Percentiles rank a stretch among this genome's conserved stretches.
These are phyloP conservation scores for Hyposoter didymator DNA, from an alignment of 2,888 invertebrate genomes.

Conservation along the genomic window DNA sequence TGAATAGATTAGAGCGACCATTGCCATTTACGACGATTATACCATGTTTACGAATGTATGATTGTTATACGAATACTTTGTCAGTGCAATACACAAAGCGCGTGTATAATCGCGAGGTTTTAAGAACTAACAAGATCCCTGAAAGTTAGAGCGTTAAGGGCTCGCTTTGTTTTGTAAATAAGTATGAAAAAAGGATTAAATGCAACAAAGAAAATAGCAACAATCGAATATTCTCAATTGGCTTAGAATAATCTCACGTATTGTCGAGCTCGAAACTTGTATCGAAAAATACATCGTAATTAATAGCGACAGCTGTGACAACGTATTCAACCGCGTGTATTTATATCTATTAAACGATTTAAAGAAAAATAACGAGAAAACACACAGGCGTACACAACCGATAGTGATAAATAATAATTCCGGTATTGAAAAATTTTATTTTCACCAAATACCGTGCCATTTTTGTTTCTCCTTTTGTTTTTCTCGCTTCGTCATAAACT, in stretches of 20 bases:
- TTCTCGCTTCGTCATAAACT: background rate
- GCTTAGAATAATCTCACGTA: slow-evolving; percentile 60
- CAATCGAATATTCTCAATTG: slow-evolving; percentile 56
- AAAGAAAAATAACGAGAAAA: slow-evolving; percentile 7
- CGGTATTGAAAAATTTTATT: slow-evolving; percentile 55
- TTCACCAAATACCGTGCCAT: slow-evolving; percentile 64
- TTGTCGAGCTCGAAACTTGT: slow-evolving; percentile 33
- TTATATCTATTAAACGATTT: slow-evolving; percentile 49
- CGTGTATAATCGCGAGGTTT: slow-evolving; percentile 61
- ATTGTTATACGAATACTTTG: slow-evolving; percentile 67
- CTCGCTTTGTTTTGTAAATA: slow-evolving; percentile 66
- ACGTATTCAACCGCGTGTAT: slow-evolving; percentile 58
- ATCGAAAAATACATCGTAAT: slow-evolving; percentile 6
- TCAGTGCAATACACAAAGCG: slow-evolving; percentile 73
- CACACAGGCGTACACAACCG: slow-evolving; percentile 10
- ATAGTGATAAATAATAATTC: slow-evolving; percentile 65
- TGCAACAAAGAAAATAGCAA: slow-evolving; percentile 27
- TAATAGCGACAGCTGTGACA: slow-evolving; percentile 45
- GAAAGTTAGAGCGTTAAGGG: slow-evolving; percentile 39
- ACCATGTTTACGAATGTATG: slow-evolving; percentile 64
- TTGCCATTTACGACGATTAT: slow-evolving; percentile 69
- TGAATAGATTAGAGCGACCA: slow-evolving; percentile 55
- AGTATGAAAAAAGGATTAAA: slow-evolving; percentile 15
- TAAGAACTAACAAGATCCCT: slow-evolving; percentile 13
- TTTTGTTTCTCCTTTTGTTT: slow-evolving; percentile 39